Base-by-base conservation (phyloP, 2,888 invertebrate genomes). In the Unio pictorum region DNA sequence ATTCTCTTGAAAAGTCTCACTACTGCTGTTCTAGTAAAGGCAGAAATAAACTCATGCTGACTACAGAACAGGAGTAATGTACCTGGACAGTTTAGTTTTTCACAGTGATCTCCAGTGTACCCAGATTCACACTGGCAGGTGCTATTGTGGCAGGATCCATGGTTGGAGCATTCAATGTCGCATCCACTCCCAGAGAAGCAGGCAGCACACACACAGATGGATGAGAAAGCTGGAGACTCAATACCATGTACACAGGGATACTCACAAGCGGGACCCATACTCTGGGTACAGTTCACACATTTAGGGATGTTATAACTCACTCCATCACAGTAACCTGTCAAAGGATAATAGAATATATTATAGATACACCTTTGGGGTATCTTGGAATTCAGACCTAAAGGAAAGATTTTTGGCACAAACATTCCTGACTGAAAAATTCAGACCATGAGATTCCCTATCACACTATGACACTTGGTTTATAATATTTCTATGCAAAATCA, bases 41-140 rank as follows among this genome's bases (percentile, higher is more conserved):
- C 45, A 45, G 45, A 45, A 0, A 15, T 15, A 15, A 45, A 45
- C 3, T 45, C 45, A 45, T 45, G 3, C 15, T 45, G 3, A 45
- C 2, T 45, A 15, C 45, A 15, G 15, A 15, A 45, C 2, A 45
- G 11, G 45, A 45, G 45, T 45, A 7, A 66, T 63, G n/a, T 71
- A 84, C 85, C 85, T 78, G 85, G 84, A 62, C 85, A 85, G 64
- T 84, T 78, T 1, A 80, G 74, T 7, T 64, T 23, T 64, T 82
- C 77, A 76, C 85, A 85, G 61, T 67, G 68, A 28, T 69, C 71
- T 64, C 85, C 85, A 61, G 74, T 80, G 78, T 75, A 85, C 17
- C 84, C 84, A n/a, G 64, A 28, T 0, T 71, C 59, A 71, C 85
- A 85, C 18, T 59, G 30, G 63, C 85, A 85, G 20, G 69, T 72